A percentile compares a stretch with the other conserved stretches of the same genome.
phyloP scores from a whole-genome alignment of 2,113 vertebrate species.

The Echinops telfairi region DNA sequence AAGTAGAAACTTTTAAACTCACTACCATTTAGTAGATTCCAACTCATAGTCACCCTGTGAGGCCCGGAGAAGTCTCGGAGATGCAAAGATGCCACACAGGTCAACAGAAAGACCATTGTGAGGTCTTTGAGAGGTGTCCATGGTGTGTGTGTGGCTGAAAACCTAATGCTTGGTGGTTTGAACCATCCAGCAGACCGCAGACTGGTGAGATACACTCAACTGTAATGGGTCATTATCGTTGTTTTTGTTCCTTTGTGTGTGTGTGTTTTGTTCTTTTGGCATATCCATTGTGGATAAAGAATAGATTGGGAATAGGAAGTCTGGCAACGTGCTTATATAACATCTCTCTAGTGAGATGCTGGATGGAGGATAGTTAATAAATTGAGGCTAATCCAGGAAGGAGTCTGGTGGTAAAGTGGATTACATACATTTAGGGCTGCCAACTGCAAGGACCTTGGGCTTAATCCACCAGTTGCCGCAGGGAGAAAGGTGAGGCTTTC shows the following conservation, averaged over 20 bases:
- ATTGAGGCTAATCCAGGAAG: constrained; percentile 23
- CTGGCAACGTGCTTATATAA: neutral
- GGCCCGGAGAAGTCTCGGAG: neutral
- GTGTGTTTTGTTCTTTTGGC: neutral
- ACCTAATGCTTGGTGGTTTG: neutral
- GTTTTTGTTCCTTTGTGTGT: neutral
- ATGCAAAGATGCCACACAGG: neutral
- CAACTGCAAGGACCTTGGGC: too few relatives aligned
- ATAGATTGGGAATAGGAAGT: neutral
- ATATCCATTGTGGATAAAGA: neutral
- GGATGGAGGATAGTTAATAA: neutral
- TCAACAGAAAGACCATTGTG: neutral
- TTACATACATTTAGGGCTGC: too few relatives aligned
- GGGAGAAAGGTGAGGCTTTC: too few relatives aligned
- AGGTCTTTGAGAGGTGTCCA: neutral
- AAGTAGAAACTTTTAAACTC: neutral
- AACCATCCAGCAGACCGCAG: neutral
- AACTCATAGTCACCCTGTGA: too few relatives aligned
- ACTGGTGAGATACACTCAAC: neutral
- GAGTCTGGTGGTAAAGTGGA: neutral
- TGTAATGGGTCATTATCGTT: neutral
- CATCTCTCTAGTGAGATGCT: neutral
- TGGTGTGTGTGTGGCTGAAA: neutral
- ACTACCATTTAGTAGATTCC: too few relatives aligned
- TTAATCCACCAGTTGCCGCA: too few relatives aligned